Conservation (phyloP, 2,797 vertebrate species). For the Mus caroli region DNA sequence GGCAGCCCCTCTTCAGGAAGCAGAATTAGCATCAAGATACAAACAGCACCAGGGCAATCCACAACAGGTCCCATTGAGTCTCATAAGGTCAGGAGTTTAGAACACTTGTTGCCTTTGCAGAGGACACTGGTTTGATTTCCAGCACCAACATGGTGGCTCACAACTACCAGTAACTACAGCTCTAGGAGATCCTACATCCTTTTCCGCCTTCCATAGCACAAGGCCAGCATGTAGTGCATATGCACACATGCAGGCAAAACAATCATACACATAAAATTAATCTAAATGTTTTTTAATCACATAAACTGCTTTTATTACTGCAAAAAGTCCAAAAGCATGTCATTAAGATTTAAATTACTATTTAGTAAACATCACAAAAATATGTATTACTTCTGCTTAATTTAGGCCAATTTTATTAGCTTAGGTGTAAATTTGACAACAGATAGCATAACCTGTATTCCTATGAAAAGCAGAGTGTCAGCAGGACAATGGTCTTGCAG, state of each 20-base stretch:
- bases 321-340: conserved; percentile 54
- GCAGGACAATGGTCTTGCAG: conserved; percentile 38
- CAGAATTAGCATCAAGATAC: no score
- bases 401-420: conserved; percentile 47
- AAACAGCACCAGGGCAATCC: no score
- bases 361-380: conserved; percentile 61
- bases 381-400: conserved; percentile 43
- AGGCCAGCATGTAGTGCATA: not conserved
- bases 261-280: not conserved
- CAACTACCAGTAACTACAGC: not conserved
- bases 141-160: not conserved
- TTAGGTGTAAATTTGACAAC: conserved; percentile 56
- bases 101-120: not conserved
- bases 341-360: conserved; percentile 65
- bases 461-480: conserved; percentile 45
- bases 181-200: not conserved
- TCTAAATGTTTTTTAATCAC: not conserved
- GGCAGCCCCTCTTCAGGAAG: no score
- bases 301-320: conserved; percentile 51
- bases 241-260: not conserved
- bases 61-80: conserved; percentile 28
- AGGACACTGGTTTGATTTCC: not conserved
- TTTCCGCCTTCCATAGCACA: not conserved
- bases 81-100: not conserved
- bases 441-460: conserved; percentile 61